Evolutionary conservation across 2,797 vertebrate genomes (phyloP).

Genomic region (Acipenser oxyrinchus): DNA sequence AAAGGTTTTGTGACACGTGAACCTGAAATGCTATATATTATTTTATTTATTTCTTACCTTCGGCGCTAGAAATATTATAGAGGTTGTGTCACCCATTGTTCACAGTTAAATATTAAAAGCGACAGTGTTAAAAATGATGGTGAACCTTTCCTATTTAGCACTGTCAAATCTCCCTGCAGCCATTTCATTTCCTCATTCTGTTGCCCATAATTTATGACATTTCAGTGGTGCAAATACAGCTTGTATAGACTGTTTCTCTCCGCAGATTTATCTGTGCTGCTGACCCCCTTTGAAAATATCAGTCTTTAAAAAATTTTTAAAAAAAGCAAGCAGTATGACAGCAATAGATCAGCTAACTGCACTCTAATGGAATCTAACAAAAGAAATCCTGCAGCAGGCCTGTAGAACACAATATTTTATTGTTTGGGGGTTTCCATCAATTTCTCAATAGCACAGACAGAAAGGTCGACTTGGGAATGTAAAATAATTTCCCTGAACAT

Average conservation of each 20-base stretch:
- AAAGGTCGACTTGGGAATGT: not conserved
- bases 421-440: not conserved
- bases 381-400: not conserved
- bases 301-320: conserved; percentile 1
- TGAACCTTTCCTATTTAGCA: not conserved
- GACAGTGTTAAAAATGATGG: not conserved
- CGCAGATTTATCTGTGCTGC: not conserved
- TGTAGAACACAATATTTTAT: not conserved
- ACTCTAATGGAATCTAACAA: not conserved
- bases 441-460: not conserved
- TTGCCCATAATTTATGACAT: conserved; percentile 1
- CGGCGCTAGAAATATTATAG: not conserved
- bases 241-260: not conserved
- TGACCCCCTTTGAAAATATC: conserved; percentile 4
- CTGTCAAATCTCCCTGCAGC: not conserved
- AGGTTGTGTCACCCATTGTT: not conserved
- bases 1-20: too few relatives aligned
- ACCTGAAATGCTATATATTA: too few relatives aligned
- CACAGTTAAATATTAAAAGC: conserved; percentile 2
- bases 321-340: not conserved
- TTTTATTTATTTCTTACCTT: not conserved
- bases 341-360: conserved; percentile 1
- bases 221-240: not conserved
- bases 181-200: not conserved
- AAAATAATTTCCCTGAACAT: not conserved